A percentile compares a stretch with the other conserved stretches of the same genome.
Conservation (phyloP, 1,140 invertebrate genomes). For the Drosophila mayri region DNA sequence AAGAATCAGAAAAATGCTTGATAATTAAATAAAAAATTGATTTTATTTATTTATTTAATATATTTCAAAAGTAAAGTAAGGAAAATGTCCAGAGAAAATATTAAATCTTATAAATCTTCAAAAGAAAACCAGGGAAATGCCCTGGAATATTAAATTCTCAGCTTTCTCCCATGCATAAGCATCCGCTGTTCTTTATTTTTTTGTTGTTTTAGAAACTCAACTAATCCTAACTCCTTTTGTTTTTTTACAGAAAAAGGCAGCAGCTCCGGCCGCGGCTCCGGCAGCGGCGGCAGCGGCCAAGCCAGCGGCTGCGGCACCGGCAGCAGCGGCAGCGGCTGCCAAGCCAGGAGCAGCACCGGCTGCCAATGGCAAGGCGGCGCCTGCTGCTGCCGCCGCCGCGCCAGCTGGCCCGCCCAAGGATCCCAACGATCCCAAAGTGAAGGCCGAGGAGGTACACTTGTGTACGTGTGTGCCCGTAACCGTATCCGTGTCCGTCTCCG, state of each 20-base stretch:
- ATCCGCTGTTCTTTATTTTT: not conserved
- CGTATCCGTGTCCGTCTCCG: slow-evolving; percentile 21
- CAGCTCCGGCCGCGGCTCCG: slow-evolving; percentile 44
- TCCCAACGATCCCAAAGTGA: slow-evolving; percentile 80
- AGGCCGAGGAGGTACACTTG: slow-evolving; percentile 82
- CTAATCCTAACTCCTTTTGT: not conserved
- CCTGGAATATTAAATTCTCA: not conserved
- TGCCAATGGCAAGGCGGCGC: slow-evolving; percentile 55
- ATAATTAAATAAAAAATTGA: no score
- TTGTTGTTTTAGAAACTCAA: not conserved
- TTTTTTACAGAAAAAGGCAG: slow-evolving; percentile 69
- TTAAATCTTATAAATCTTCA: no score
- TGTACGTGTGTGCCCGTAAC: slow-evolving; percentile 74
- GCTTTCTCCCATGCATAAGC: not conserved
- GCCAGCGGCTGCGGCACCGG: slow-evolving; percentile 48
- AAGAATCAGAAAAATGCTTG: not conserved
- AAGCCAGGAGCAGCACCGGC: slow-evolving; percentile 49
- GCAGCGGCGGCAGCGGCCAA: slow-evolving; percentile 50
- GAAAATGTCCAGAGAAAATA: not conserved
- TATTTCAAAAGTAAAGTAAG: not conserved
- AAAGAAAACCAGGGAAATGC: no score
- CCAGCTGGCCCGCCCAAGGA: slow-evolving; percentile 78
- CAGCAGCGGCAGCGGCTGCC: slow-evolving; percentile 49
- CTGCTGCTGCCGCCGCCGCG: slow-evolving; percentile 65
- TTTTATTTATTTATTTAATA: no score